phyloP scores from a whole-genome alignment of 2,888 invertebrate genomes.

The Calameuta filiformis region DNA sequence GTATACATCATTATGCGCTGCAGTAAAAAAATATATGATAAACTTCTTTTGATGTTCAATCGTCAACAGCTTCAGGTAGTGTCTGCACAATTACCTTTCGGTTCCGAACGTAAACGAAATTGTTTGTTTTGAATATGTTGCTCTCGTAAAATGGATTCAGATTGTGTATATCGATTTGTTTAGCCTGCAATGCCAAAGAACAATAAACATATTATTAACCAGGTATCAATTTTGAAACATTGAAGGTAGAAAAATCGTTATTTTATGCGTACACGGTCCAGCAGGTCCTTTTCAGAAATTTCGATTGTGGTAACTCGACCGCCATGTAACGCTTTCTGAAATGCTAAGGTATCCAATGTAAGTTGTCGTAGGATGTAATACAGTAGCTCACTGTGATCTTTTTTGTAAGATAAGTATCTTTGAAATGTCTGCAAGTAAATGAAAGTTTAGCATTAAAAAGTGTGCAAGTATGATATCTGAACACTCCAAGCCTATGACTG shows the following conservation, averaged over 20 bases:
- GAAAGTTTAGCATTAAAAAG: background rate
- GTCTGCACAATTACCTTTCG: slow-evolving; percentile 88
- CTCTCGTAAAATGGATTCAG: slow-evolving; percentile 92
- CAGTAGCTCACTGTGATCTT: slow-evolving; percentile 95
- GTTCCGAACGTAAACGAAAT: slow-evolving; percentile 86
- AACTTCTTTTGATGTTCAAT: slow-evolving; percentile 29
- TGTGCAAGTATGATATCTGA: background rate
- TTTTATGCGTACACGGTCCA: slow-evolving; percentile 72
- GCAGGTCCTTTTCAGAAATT: slow-evolving; percentile 85
- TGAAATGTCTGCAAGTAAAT: slow-evolving; percentile 81
- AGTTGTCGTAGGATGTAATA: slow-evolving; percentile 95
- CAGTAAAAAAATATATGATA: background rate
- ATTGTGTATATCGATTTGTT: slow-evolving; percentile 90
- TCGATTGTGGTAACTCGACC: slow-evolving; percentile 79
- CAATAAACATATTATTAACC: background rate
- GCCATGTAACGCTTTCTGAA: slow-evolving; percentile 78
- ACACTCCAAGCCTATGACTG: slow-evolving; percentile 33
- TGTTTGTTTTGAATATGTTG: slow-evolving; percentile 87
- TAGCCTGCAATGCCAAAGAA: slow-evolving; percentile 74
- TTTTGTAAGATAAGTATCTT: slow-evolving; percentile 91
- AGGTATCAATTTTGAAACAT: background rate
- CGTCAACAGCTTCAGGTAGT: slow-evolving; percentile 71
- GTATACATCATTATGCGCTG: background rate
- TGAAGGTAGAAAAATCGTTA: slow-evolving; percentile 6
- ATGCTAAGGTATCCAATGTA: slow-evolving; percentile 89